Base-by-base conservation (phyloP, 2,113 vertebrate species). In the Anolis sagrei region DNA sequence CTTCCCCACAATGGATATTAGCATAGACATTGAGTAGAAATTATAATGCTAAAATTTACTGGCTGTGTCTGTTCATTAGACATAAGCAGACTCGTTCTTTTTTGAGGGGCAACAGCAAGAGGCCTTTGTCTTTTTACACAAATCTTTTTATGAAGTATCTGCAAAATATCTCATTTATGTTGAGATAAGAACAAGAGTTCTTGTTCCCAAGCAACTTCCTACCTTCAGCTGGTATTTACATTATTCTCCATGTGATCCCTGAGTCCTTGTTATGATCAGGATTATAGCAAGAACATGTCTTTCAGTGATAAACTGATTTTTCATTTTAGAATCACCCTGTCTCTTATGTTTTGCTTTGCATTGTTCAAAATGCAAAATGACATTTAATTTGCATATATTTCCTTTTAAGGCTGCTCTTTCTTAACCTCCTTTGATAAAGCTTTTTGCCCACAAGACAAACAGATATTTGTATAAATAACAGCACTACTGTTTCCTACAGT, bases 131-230 rank as follows among this genome's bases (percentile, higher is more conserved):
- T 92, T 89, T 87, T 54, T 77, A 76, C 23, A 64, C 23, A 64
- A 85, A 58, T 73, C 87, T 69, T 70, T 92, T 85, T 92, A 79
- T 92, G 87, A 32, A 88, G 32, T 86, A 78, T 54, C 39, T 75
- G 34, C 89, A 89, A 90, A 88, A 90, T n/a, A 86, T 80, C 77
- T 74, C 75, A 34, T 89, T 89, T 82, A 84, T 93, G 86, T 92
- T 92, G 92, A 94, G 89, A 89, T 86, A 82, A 70, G 91, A 85
- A 86, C 85, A 80, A 92, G 39, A 85, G 64, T 82, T 76, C 90
- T 84, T 89, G 92, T 96, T 95, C 90, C 93, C 94, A 95, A 92
- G 92, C 93, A 96, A 94, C 91, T 5, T 89, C 77, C 81, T 90
- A 90, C 14, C 27, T 89, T 93, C 89, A 74, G 27, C 54, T n/a